phyloP scores from a whole-genome alignment of 1,140 invertebrate genomes.

The Dysdera silvatica region DNA sequence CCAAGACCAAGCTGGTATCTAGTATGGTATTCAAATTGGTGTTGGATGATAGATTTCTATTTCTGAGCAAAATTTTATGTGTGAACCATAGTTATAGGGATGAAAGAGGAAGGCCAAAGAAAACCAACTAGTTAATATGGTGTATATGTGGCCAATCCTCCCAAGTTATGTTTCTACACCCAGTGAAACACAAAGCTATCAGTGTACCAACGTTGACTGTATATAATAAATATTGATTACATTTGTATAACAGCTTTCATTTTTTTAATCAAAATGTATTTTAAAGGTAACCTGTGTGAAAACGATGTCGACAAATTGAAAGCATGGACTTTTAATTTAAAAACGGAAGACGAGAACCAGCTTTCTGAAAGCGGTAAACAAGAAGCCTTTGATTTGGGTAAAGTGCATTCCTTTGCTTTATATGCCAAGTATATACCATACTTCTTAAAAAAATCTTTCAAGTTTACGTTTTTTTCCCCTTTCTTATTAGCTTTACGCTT shows the following conservation, averaged over 20 bases:
- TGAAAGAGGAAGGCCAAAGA: no score
- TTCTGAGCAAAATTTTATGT: no score
- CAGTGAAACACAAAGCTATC: no score
- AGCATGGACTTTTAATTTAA: constrained; percentile 12
- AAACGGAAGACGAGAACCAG: constrained; percentile 22
- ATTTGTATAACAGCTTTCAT: neutral
- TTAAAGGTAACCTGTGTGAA: neutral
- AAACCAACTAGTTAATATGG: no score
- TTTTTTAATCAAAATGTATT: neutral
- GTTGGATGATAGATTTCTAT: no score
- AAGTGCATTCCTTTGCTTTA: neutral
- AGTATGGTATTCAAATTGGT: no score
- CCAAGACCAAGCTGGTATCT: no score
- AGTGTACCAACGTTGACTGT: no score
- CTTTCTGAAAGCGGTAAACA: constrained; percentile 17
- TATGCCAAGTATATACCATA: neutral
- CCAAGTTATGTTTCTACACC: no score
- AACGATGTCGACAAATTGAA: constrained; percentile 5
- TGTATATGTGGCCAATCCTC: no score
- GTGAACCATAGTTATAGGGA: no score
- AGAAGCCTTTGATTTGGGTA: constrained; percentile 27
- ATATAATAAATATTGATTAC: no score
- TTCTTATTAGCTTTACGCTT: constrained; percentile 20
- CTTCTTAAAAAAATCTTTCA: neutral
- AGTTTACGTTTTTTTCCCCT: neutral